Percentiles rank a stretch among this genome's conserved stretches.
phyloP scores from a whole-genome alignment of 2,113 vertebrate species.

The Halcyon senegalensis region DNA sequence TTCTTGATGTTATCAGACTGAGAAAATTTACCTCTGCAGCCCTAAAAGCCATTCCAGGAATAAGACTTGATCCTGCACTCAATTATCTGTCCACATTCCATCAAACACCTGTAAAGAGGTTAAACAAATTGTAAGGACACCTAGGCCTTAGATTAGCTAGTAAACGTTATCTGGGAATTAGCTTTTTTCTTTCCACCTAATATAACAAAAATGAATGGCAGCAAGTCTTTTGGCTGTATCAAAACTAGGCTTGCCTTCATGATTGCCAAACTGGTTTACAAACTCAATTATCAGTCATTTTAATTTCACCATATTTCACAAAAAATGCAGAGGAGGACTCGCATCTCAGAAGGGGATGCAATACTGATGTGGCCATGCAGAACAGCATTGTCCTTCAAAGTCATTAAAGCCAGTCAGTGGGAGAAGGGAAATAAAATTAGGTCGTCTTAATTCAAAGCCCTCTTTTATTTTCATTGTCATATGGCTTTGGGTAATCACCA shows the following conservation, averaged over 20 bases:
- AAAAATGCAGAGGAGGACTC: constrained; percentile 58
- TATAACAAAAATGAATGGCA: neutral
- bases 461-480: constrained; percentile 28
- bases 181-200: neutral
- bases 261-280: neutral
- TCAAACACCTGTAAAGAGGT: neutral
- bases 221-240: neutral
- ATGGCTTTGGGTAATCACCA: neutral
- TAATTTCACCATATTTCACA: constrained; percentile 43
- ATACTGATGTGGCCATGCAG: neutral
- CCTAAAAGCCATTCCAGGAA: constrained; percentile 54
- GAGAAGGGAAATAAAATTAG: constrained; percentile 38
- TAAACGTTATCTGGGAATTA: neutral
- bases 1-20: neutral
- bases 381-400: constrained; percentile 13
- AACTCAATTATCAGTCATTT: constrained; percentile 28
- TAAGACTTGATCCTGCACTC: constrained; percentile 14
- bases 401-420: constrained; percentile 25
- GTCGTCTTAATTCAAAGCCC: neutral
- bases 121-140: constrained; percentile 3
- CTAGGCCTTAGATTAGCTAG: neutral
- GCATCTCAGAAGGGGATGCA: neutral
- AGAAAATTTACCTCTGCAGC: constrained; percentile 21
- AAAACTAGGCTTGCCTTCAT: neutral
- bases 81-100: constrained; percentile 27